Evolutionary conservation across 2,113 vertebrate genomes (phyloP), one percentile per base, ranked within the genome.

Genomic region (Paraplagusia blochii): DNA sequence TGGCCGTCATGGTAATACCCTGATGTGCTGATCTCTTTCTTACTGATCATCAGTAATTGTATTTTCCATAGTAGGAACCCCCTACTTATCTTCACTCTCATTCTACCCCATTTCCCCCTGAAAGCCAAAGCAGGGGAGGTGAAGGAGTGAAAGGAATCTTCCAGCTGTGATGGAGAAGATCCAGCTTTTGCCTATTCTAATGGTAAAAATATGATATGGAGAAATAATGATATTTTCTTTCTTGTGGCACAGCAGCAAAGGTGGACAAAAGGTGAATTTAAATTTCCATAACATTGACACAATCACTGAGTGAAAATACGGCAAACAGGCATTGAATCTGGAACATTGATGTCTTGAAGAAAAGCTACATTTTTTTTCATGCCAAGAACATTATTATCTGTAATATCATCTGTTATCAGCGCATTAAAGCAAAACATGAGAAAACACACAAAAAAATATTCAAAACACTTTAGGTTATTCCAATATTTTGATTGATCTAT

Each of bases 41-140:
- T 72, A 66, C 74, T 88, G 83, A 84, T 88, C 80, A 64, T 19
- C 64, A 62, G 69, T 80, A 81, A 87, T 77, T 80, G 74, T 56
- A 72, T 84, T 80, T 77, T 81, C 67, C 72, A 79, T 79, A 74
- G 73, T 38, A 16, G 55, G 58, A 79, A 53, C 40, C 58, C 67
- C 81, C 61, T 62, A 48, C 65, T 29, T 56, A 34, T 47, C 63
- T 66, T 58, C 50, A 39, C 55, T 76, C 63, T 66, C 47, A 62
- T 54, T 63, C 66, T 70, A 38, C 68, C 55, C 59, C 69, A 74
- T 85, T 83, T 78, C 71, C 68, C 61, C 65, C 72, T 76, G 59
- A 82, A 72, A 84, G 70, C 55, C 14, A n/a, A 73, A 74, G 66
- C 65, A 65, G 61, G 17, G 0, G 56, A 58, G 61, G 59, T 51